Conservation (phyloP, 2,888 invertebrate genomes). For the Ctenicera cuprea region DNA sequence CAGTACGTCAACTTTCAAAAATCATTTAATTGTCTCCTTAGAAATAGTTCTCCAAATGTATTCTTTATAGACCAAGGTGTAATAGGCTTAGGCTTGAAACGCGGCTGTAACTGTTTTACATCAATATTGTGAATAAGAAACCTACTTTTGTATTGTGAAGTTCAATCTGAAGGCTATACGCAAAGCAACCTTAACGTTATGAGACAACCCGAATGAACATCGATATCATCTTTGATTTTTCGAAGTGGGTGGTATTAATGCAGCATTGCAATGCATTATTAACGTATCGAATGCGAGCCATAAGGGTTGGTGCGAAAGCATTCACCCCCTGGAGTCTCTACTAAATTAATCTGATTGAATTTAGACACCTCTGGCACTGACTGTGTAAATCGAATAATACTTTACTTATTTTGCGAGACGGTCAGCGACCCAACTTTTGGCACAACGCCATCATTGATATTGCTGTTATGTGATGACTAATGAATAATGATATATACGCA, state of each 20-base stretch:
- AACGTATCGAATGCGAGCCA: constrained; percentile 48
- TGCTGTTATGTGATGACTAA: constrained; percentile 45
- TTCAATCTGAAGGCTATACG: not conserved
- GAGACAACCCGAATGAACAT: constrained; percentile 2
- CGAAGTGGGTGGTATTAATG: constrained; percentile 41
- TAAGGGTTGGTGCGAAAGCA: constrained; percentile 44
- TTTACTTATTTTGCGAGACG: constrained; percentile 36
- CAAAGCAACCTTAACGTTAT: not conserved
- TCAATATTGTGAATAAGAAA: not conserved
- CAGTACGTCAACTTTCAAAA: no score
- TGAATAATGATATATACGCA: constrained; percentile 45
- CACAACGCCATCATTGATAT: constrained; percentile 52
- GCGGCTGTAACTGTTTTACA: no score
- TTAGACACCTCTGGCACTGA: constrained; percentile 37
- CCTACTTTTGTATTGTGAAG: not conserved
- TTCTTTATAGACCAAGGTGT: no score
- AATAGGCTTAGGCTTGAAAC: no score
- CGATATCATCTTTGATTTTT: constrained; percentile 12
- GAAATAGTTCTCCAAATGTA: no score
- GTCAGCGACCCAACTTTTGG: constrained; percentile 53
- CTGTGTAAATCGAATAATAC: constrained; percentile 33
- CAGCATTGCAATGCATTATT: constrained; percentile 41
- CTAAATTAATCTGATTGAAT: constrained; percentile 50
- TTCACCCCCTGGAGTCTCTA: constrained; percentile 45
- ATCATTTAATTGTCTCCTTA: no score